A percentile compares a stretch with the other conserved stretches of the same genome.
phyloP scores from a whole-genome alignment of 2,888 invertebrate genomes.

The Imbricaverruca yamaguchii region DNA sequence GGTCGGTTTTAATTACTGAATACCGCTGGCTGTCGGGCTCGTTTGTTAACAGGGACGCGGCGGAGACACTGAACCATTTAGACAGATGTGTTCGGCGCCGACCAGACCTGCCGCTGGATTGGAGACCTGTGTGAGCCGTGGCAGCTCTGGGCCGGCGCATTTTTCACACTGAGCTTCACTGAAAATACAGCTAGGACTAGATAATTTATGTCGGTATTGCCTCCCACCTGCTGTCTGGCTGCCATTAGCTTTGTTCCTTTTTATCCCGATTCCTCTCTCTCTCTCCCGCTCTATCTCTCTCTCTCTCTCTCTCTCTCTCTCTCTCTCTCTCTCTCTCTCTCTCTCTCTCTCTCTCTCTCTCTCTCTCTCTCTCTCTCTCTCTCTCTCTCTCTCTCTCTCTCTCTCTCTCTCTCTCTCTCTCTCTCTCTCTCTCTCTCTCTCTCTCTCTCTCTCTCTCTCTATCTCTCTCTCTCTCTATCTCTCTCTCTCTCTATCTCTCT shows the following conservation, averaged over 20 bases:
- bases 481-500: background rate
- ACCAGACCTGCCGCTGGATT: background rate
- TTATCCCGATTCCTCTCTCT: background rate
- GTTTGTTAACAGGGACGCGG: background rate
- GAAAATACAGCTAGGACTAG: too few relatives aligned
- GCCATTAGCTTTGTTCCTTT: background rate
- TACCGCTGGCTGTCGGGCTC: background rate
- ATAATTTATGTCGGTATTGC: too few relatives aligned
- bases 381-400: background rate
- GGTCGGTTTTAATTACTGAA: background rate
- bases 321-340: background rate
- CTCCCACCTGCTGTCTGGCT: too few relatives aligned
- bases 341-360: background rate
- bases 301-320: background rate
- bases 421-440: background rate
- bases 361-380: background rate
- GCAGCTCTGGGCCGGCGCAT: background rate
- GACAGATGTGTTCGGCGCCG: background rate
- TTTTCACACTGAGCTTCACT: background rate
- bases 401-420: conserved; percentile 5
- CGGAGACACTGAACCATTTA: background rate
- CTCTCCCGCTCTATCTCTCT: background rate
- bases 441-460: background rate
- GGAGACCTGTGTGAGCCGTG: background rate
- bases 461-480: background rate